phyloP scores from a whole-genome alignment of 2,797 vertebrate species.

The Melanotaenia trifasciata region DNA sequence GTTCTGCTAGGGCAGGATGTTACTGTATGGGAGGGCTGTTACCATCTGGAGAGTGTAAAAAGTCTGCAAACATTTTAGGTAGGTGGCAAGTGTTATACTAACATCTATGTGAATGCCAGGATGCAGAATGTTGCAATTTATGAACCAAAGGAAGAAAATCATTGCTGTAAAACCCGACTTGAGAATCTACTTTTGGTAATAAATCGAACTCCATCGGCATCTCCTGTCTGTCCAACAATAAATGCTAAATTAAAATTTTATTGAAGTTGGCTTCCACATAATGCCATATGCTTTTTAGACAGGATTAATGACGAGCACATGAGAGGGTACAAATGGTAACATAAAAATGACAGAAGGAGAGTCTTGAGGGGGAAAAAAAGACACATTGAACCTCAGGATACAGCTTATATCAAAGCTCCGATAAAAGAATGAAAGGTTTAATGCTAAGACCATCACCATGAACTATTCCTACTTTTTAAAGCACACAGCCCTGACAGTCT shows the following conservation, averaged over 20 bases:
- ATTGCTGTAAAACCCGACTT: background rate
- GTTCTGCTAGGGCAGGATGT: background rate
- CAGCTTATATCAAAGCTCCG: slow-evolving; percentile 7
- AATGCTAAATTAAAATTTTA: slow-evolving; percentile 53
- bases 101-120: background rate
- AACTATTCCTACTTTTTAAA: slow-evolving; percentile 26
- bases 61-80: background rate
- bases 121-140: background rate
- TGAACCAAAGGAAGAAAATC: background rate
- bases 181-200: slow-evolving; percentile 3
- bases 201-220: slow-evolving; percentile 6
- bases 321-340: slow-evolving; percentile 49
- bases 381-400: slow-evolving; percentile 21
- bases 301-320: slow-evolving; percentile 34
- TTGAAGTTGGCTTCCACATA: slow-evolving; percentile 47
- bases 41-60: background rate
- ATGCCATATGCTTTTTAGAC: slow-evolving; percentile 54
- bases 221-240: slow-evolving; percentile 22
- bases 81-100: background rate
- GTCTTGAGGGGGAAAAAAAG: slow-evolving; percentile 1
- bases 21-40: background rate
- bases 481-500: slow-evolving; percentile 9
- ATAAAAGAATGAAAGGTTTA: slow-evolving; percentile 29
- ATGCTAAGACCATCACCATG: slow-evolving; percentile 23
- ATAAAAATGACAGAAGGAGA: slow-evolving; percentile 37